Evolutionary conservation across 64 coral and sea anemone species (phyloP), one percentile per base, ranked within the genome.

Genomic region (Cladopsammia gracilis): DNA sequence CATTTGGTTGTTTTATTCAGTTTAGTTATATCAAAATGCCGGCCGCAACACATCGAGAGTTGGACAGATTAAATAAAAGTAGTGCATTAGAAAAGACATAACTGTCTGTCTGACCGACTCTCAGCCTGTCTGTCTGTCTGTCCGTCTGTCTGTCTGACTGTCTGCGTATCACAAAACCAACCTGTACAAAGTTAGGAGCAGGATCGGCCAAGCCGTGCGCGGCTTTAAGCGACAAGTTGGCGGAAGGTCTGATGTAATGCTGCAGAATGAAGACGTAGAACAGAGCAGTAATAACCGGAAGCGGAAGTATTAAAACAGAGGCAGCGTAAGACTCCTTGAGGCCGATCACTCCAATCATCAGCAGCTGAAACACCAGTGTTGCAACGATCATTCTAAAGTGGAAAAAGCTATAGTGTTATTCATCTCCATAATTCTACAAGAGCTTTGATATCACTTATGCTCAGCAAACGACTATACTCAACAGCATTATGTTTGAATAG

Each of bases 291-390:
- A 97, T 25, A 20, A 88, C 76, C 11, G 96, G 96, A 16, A 97
- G 92, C 7, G 96, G 96, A 60, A 93, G 57, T 7, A 97, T 65
- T 7, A 97, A 46, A 42, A 75, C 24, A 3, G 92, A 89, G 14
- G 94, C 90, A 3, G 85, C 64, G 61, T 73, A 87, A 8, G 59
- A 75, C 6, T 76, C 46, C 70, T 98, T 98, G 25, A 98, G 78
- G 25, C 82, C 88, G 16, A 98, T 26, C 53, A 94, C 90, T 20
- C 92, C 96, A 83, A 94, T 69, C 96, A 98, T 98, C 64, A 98
- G 48, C 16, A 98, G 48, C 51, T 98, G 96, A 71, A 98, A 98
- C 48, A 94, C 89, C 10, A 91, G 43, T 20, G 94, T 60, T 47
- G 59, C 79, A n/a, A 62, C 34, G 15, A 94, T 88, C 74, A 98